Percentiles rank a stretch among this genome's conserved stretches.
phyloP scores from a whole-genome alignment of 2,797 vertebrate genomes.

The Schizopygopsis malacanthus region DNA sequence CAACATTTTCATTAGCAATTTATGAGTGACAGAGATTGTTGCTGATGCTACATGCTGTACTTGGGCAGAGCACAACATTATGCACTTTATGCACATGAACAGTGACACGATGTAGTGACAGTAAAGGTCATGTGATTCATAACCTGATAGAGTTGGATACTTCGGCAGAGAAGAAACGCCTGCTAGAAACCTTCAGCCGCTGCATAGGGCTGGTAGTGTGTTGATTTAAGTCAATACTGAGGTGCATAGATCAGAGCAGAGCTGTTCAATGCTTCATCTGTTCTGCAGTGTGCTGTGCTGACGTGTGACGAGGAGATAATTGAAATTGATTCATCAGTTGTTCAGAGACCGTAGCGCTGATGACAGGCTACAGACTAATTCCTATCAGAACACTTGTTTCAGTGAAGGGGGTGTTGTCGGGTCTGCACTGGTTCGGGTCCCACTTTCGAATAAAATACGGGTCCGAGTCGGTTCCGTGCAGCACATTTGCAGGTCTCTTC shows the following conservation, averaged over 20 bases:
- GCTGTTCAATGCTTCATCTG: neutral
- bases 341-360: neutral
- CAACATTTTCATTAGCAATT: too few relatives aligned
- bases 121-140: neutral
- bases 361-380: constrained; percentile 22
- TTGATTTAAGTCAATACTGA: neutral
- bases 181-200: neutral
- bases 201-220: neutral
- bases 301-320: constrained; percentile 36
- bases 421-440: too few relatives aligned
- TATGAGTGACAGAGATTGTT: too few relatives aligned
- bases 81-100: neutral
- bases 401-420: neutral
- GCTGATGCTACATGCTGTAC: too few relatives aligned
- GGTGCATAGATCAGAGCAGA: constrained; percentile 17
- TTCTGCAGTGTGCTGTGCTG: constrained; percentile 3
- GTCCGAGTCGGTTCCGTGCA: too few relatives aligned
- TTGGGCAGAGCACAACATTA: too few relatives aligned
- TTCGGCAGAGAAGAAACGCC: neutral
- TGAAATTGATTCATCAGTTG: constrained; percentile 41
- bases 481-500: too few relatives aligned
- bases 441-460: too few relatives aligned
- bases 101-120: neutral
- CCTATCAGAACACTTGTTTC: neutral
- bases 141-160: neutral